phyloP scores from a whole-genome alignment of 2,113 vertebrate species.

The Nycticryphes semicollaris region DNA sequence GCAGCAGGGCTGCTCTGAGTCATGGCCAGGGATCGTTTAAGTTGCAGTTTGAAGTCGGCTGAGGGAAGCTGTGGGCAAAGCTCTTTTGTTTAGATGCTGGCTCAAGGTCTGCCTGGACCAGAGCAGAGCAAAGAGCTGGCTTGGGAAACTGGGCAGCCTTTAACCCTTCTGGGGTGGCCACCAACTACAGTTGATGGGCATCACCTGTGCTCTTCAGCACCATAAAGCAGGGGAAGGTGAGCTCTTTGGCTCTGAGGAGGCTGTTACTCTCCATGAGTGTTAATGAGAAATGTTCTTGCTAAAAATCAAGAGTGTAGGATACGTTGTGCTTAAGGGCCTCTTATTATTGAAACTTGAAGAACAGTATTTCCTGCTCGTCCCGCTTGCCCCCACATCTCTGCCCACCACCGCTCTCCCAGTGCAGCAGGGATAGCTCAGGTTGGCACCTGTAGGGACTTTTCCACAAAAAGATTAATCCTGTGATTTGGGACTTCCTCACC shows the following conservation, averaged over 20 bases:
- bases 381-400: not conserved
- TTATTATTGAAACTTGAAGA: not conserved
- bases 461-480: fast-evolving
- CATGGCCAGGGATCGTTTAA: not conserved
- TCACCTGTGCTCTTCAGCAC: not conserved
- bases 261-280: not conserved
- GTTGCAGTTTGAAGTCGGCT: not conserved
- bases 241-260: not conserved
- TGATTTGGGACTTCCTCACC: not conserved
- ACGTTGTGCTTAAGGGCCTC: not conserved
- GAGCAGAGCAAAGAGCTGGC: not conserved
- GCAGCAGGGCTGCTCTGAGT: not conserved
- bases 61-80: not conserved
- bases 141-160: not conserved
- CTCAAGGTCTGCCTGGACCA: not conserved
- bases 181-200: not conserved
- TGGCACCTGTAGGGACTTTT: not conserved
- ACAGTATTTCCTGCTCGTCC: not conserved
- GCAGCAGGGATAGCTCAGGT: not conserved
- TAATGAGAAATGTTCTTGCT: not conserved
- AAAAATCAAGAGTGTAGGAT: not conserved
- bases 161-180: fast-evolving
- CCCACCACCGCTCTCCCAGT: not conserved
- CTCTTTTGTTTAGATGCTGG: not conserved
- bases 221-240: not conserved